Evolutionary conservation across 2,797 vertebrate genomes (phyloP).

Genomic region (Geotria australis): DNA sequence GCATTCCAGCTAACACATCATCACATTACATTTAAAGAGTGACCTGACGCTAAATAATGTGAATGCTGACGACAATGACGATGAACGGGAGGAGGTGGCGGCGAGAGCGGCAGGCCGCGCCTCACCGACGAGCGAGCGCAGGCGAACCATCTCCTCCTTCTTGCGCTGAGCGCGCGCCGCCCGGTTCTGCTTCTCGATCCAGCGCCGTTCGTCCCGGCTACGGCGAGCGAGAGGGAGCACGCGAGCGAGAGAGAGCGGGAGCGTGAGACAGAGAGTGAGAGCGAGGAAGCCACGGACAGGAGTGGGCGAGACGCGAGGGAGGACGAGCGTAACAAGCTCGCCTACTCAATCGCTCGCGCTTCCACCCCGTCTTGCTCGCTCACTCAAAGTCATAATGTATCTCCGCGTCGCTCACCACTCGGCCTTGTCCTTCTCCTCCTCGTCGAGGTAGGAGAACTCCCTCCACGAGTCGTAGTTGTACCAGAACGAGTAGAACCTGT

Average conservation of each 20-base stretch:
- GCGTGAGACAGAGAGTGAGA: too few species aligned
- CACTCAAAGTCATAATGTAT: too few species aligned
- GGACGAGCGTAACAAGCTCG: too few species aligned
- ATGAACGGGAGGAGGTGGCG: not conserved
- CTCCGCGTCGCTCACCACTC: constrained; percentile 31
- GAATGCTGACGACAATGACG: not conserved
- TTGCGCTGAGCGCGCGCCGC: constrained; percentile 66
- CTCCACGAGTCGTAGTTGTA: constrained; percentile 99
- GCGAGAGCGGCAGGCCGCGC: not conserved
- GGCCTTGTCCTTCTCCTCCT: constrained; percentile 97
- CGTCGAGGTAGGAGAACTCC: constrained; percentile 94
- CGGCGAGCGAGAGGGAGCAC: not conserved
- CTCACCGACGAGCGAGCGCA: constrained; percentile 75
- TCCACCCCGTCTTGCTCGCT: too few species aligned
- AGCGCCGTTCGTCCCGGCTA: constrained; percentile 80
- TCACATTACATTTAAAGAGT: not conserved
- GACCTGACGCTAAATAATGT: not conserved
- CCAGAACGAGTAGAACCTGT: constrained; percentile 76
- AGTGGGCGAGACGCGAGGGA: too few species aligned
- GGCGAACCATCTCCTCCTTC: constrained; percentile 96
- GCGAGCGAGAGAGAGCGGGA: not conserved
- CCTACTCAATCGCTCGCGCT: too few species aligned
- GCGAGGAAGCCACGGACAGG: too few species aligned
- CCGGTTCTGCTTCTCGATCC: constrained; percentile 96
- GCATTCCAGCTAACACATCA: too few species aligned